Conservation (phyloP, 2,888 invertebrate genomes). For the Lacanobia oleracea region DNA sequence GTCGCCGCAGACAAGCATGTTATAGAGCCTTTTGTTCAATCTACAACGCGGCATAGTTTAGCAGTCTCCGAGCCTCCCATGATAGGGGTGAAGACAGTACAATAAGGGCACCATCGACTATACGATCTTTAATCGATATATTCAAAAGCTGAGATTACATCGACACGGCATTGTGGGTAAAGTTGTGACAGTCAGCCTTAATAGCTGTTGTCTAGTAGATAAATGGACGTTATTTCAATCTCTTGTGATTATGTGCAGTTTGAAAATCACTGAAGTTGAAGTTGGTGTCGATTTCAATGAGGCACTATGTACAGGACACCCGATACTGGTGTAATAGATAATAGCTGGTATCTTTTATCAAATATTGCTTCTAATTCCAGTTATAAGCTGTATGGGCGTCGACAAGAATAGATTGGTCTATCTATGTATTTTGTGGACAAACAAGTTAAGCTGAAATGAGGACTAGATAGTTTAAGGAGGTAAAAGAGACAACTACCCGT, state of each 20-base stretch:
- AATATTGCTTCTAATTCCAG: conserved; percentile 35
- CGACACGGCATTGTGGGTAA: conserved; percentile 81
- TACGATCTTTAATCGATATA: conserved; percentile 80
- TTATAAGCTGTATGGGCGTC: conserved; percentile 37
- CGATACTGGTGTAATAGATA: conserved; percentile 32
- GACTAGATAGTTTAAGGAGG: not conserved
- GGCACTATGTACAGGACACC: conserved; percentile 32
- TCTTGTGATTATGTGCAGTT: conserved; percentile 42
- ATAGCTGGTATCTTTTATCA: conserved; percentile 31
- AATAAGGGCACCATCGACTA: conserved; percentile 84
- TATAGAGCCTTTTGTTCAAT: conserved; percentile 83
- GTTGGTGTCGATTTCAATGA: conserved; percentile 50
- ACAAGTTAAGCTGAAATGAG: conserved; percentile 20
- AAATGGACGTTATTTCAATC: conserved; percentile 55
- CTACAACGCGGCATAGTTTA: conserved; percentile 79
- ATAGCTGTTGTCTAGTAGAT: conserved; percentile 64
- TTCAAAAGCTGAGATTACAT: conserved; percentile 84
- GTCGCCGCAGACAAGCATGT: conserved; percentile 71
- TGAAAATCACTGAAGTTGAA: conserved; percentile 52
- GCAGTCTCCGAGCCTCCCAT: conserved; percentile 65
- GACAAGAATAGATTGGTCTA: conserved; percentile 22
- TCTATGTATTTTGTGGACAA: conserved; percentile 22
- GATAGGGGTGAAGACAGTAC: conserved; percentile 86
- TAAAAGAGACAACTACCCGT: not conserved
- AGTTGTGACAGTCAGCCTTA: conserved; percentile 73